Conservation (phyloP, 2,113 vertebrate genomes). For the Mirounga angustirostris region DNA sequence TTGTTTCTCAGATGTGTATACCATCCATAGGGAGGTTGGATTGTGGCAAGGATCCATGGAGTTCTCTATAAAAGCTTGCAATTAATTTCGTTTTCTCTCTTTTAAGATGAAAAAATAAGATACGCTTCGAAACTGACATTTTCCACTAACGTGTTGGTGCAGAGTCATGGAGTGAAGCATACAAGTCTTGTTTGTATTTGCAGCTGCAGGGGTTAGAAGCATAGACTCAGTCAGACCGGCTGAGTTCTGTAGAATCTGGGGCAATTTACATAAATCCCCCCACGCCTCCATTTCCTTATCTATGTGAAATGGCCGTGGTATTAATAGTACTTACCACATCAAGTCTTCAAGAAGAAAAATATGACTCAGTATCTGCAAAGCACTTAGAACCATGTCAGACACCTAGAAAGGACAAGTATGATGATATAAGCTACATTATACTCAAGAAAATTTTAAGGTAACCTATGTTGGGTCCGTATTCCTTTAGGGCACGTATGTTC, state of each 20-base stretch:
- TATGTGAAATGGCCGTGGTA: background rate
- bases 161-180: background rate
- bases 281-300: background rate
- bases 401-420: background rate
- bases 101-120: background rate
- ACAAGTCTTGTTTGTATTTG: background rate
- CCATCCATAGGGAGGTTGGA: accelerated
- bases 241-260: background rate
- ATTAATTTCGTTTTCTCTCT: background rate
- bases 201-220: background rate
- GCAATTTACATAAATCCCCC: background rate
- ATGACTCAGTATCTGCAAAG: background rate
- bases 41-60: background rate
- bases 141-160: background rate
- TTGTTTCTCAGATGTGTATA: background rate
- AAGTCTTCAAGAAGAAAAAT: background rate
- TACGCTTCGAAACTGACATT: background rate
- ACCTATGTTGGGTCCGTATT: background rate
- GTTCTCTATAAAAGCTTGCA: background rate
- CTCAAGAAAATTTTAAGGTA: background rate
- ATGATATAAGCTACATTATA: background rate
- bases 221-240: background rate
- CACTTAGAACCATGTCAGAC: background rate
- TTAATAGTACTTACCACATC: background rate
- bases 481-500: background rate